phyloP scores from a whole-genome alignment of 1,140 invertebrate species.

The Acromyrmex charruanus region DNA sequence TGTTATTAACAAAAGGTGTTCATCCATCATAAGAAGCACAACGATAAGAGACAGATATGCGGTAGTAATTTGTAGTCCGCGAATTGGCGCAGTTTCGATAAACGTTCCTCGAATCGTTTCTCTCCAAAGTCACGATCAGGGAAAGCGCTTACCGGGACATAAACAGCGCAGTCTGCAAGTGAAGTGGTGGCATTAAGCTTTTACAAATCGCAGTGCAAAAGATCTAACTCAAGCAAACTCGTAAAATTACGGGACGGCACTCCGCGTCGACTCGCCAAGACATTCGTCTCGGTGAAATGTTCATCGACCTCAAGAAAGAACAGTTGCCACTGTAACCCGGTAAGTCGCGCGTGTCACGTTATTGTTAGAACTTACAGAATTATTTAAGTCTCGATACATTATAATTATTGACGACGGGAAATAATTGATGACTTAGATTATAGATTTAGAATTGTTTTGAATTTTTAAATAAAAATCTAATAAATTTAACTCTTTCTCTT shows the following conservation, averaged over 20 bases:
- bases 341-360: neutral
- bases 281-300: slow-evolving; percentile 36
- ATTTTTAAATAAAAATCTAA: neutral
- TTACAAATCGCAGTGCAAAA: slow-evolving; percentile 18
- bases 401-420: neutral
- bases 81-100: neutral
- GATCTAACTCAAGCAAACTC: slow-evolving; percentile 30
- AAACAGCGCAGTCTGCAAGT: slow-evolving; percentile 2
- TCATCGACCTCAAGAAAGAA: slow-evolving; percentile 44
- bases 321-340: slow-evolving; percentile 13
- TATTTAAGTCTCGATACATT: slow-evolving; percentile 6
- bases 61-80: slow-evolving; percentile 12
- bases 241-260: slow-evolving; percentile 27
- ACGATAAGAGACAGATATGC: slow-evolving; percentile 6
- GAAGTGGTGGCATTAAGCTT: slow-evolving; percentile 33
- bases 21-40: neutral
- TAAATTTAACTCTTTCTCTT: neutral
- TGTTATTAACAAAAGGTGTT: neutral
- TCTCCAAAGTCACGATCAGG: slow-evolving; percentile 16
- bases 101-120: slow-evolving; percentile 22
- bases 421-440: neutral
- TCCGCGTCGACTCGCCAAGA: slow-evolving; percentile 23
- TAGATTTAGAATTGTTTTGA: slow-evolving; percentile 1
- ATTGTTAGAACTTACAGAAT: slow-evolving; percentile 24
- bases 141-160: slow-evolving; percentile 28